phyloP scores from a whole-genome alignment of 2,888 invertebrate genomes.

The Agonopterix subpropinquella region DNA sequence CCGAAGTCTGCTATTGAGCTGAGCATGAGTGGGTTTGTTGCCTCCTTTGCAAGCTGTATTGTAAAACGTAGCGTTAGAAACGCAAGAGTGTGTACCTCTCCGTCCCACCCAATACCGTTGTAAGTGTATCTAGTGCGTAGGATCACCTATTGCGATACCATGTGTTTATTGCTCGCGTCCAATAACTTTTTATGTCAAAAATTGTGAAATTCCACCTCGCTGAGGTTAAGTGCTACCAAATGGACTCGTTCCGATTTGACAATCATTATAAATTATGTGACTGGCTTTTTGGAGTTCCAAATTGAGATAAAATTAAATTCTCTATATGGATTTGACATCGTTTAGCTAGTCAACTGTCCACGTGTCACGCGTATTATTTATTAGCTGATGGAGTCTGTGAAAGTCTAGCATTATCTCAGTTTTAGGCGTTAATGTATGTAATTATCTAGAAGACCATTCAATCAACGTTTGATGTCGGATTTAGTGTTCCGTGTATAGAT shows the following conservation, averaged over 20 bases:
- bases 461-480: too few relatives aligned
- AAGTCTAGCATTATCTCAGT: too few relatives aligned
- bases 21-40: too few relatives aligned
- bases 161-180: conserved; percentile 45
- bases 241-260: too few relatives aligned
- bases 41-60: too few relatives aligned
- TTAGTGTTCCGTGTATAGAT: too few relatives aligned
- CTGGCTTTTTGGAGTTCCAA: neutral
- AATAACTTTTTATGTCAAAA: conserved; percentile 35
- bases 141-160: conserved; percentile 42
- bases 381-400: neutral
- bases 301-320: conserved; percentile 4
- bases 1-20: too few relatives aligned
- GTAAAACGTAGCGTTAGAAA: neutral
- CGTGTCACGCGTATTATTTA: neutral
- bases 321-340: conserved; percentile 6
- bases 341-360: conserved; percentile 1
- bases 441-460: too few relatives aligned
- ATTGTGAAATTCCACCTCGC: conserved; percentile 24
- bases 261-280: neutral
- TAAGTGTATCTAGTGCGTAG: conserved; percentile 50
- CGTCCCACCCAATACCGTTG: conserved; percentile 34
- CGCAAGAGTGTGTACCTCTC: conserved; percentile 5
- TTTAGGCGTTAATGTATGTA: too few relatives aligned
- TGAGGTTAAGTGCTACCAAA: conserved; percentile 5